Percentiles rank a stretch among this genome's conserved stretches.
These are phyloP conservation scores for Equus quagga DNA, from an alignment of 2,113 vertebrate genomes.

Conservation along the genomic window DNA sequence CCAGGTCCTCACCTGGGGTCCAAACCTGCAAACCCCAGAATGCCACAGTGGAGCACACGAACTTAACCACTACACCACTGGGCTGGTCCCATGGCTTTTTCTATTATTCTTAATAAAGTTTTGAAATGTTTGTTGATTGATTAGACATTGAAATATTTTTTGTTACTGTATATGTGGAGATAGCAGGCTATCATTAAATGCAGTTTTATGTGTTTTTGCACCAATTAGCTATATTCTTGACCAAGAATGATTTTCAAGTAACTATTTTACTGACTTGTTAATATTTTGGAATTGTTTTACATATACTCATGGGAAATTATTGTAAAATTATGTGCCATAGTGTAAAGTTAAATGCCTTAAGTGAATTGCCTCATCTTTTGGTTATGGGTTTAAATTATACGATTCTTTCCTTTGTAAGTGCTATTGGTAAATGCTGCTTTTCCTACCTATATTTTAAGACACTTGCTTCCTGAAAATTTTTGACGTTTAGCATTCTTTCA, in stretches of 20 bases:
- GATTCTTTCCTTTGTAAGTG: background rate
- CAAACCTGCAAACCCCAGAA: too few relatives aligned
- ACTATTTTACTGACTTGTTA: background rate
- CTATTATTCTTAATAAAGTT: background rate
- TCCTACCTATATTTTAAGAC: background rate
- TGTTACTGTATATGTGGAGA: background rate
- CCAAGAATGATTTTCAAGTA: background rate
- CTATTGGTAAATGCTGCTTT: background rate
- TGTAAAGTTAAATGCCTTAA: background rate
- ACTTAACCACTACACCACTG: too few relatives aligned
- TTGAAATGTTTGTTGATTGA: background rate
- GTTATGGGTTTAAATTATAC: background rate
- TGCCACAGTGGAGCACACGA: too few relatives aligned
- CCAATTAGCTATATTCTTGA: background rate
- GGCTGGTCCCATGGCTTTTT: background rate
- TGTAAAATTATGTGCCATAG: background rate
- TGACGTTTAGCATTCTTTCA: background rate
- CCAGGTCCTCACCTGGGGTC: too few relatives aligned
- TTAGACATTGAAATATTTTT: background rate
- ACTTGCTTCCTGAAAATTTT: background rate
- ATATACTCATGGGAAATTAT: background rate
- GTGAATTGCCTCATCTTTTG: background rate
- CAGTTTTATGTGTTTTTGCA: background rate
- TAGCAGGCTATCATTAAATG: background rate
- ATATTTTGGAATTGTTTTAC: background rate